These are phyloP conservation scores for Drosophila seguyi DNA, from an alignment of 1,140 invertebrate species.

Conservation along the genomic window DNA sequence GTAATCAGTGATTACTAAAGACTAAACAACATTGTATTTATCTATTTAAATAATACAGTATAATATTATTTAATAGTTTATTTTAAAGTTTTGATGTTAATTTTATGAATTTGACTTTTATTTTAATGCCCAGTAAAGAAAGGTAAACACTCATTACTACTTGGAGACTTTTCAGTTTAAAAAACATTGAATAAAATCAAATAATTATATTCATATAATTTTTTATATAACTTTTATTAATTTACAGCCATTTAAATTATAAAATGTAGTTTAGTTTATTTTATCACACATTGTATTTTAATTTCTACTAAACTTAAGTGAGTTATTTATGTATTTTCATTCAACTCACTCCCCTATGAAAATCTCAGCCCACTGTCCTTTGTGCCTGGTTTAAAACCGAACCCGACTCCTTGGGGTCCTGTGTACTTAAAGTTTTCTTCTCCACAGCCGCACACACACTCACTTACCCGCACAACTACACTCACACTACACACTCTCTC, in stretches of 20 bases:
- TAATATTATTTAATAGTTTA: too few relatives aligned
- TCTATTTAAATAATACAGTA: too few relatives aligned
- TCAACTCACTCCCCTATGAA: background rate
- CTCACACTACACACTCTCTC: slow-evolving; percentile 28
- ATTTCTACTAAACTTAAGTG: background rate
- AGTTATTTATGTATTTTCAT: background rate
- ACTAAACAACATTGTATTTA: too few relatives aligned
- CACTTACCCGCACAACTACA: slow-evolving; percentile 38
- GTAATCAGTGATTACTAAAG: background rate
- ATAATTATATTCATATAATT: too few relatives aligned
- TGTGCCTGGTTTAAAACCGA: slow-evolving; percentile 46
- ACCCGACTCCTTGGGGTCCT: slow-evolving; percentile 57
- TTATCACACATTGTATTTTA: background rate
- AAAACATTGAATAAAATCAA: background rate
- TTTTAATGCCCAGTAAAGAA: too few relatives aligned
- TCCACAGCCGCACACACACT: slow-evolving; percentile 48
- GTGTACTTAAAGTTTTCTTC: slow-evolving; percentile 82
- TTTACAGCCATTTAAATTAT: background rate
- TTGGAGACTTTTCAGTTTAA: background rate
- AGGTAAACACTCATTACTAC: background rate
- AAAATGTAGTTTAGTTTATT: background rate
- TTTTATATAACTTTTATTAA: background rate
- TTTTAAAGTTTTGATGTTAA: too few relatives aligned
- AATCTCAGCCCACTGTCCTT: slow-evolving; percentile 24
- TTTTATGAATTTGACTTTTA: too few relatives aligned